A percentile compares a stretch with the other conserved stretches of the same genome.
These are phyloP conservation scores for Tupaia chinensis DNA, from an alignment of 2,113 vertebrate genomes.

Conservation along the genomic window DNA sequence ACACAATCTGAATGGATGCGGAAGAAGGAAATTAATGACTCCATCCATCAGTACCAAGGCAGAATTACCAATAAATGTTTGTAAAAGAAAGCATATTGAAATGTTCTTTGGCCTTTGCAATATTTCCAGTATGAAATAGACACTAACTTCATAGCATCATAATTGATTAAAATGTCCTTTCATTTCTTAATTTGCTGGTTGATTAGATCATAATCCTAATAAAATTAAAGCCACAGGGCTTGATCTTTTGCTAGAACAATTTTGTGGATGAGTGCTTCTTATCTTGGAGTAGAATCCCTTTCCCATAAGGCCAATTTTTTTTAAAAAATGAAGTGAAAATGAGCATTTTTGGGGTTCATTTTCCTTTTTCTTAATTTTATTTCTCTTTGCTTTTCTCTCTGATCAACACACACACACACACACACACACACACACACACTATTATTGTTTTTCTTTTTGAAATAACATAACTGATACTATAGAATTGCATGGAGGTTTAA, in stretches of 20 bases:
- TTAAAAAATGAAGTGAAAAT: background rate
- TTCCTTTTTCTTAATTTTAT: background rate
- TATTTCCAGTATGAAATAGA: slow-evolving; percentile 13
- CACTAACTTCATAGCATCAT: background rate
- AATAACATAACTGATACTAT: background rate
- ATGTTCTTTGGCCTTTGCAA: slow-evolving; percentile 46
- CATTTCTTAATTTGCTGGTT: slow-evolving; percentile 2
- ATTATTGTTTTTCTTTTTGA: background rate
- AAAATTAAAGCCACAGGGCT: background rate
- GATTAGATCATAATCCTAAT: background rate
- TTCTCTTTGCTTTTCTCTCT: background rate
- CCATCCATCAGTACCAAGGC: slow-evolving; percentile 17
- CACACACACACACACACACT: background rate
- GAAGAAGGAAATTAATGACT: slow-evolving; percentile 58
- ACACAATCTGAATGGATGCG: slow-evolving; percentile 11
- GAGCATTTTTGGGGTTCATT: background rate
- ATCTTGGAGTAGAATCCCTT: background rate
- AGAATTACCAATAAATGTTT: background rate
- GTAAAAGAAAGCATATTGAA: slow-evolving; percentile 2
- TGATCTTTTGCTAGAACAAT: background rate
- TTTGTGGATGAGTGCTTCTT: background rate
- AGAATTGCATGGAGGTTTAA: background rate
- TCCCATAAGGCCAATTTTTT: background rate
- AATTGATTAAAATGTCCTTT: slow-evolving; percentile 48
- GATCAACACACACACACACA: background rate